These are phyloP conservation scores for Drosophila aff. DNA, from an alignment of 1,140 invertebrate genomes.

Conservation along the genomic window DNA sequence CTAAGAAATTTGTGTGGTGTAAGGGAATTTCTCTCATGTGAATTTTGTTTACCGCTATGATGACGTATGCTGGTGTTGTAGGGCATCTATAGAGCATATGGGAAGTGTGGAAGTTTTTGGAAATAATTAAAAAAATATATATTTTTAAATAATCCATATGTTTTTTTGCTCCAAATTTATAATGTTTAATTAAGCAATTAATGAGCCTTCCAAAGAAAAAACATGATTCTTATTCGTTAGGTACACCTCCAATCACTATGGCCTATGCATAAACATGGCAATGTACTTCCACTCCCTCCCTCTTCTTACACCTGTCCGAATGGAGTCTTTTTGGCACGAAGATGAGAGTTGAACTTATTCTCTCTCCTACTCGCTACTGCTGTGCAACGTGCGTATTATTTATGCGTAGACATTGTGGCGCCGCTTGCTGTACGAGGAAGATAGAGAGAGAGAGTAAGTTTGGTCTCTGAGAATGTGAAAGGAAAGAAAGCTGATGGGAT, in stretches of 20 bases:
- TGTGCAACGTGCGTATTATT: slow-evolving; percentile 73
- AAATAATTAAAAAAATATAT: too few relatives aligned
- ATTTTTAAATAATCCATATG: background rate
- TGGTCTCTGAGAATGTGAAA: background rate
- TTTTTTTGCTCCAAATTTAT: background rate
- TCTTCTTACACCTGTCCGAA: slow-evolving; percentile 29
- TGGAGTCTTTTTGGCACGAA: slow-evolving; percentile 51
- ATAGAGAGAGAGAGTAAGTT: background rate
- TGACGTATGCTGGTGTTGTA: slow-evolving; percentile 44
- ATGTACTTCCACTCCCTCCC: background rate
- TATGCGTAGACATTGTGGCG: slow-evolving; percentile 80
- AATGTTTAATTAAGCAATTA: background rate
- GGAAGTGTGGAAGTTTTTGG: background rate
- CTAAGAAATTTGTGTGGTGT: slow-evolving; percentile 35
- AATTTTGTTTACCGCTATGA: slow-evolving; percentile 73
- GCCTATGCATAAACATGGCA: background rate
- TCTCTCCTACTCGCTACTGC: background rate
- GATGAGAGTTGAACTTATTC: slow-evolving; percentile 30
- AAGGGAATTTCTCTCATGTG: slow-evolving; percentile 57
- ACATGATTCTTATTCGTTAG: background rate
- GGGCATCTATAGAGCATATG: slow-evolving; percentile 4
- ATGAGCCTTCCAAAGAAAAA: background rate
- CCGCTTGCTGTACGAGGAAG: slow-evolving; percentile 39
- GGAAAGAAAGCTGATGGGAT: slow-evolving; percentile 9
- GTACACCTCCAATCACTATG: background rate